These are phyloP conservation scores for Carapus acus DNA, from an alignment of 2,797 vertebrate genomes.

Conservation along the genomic window DNA sequence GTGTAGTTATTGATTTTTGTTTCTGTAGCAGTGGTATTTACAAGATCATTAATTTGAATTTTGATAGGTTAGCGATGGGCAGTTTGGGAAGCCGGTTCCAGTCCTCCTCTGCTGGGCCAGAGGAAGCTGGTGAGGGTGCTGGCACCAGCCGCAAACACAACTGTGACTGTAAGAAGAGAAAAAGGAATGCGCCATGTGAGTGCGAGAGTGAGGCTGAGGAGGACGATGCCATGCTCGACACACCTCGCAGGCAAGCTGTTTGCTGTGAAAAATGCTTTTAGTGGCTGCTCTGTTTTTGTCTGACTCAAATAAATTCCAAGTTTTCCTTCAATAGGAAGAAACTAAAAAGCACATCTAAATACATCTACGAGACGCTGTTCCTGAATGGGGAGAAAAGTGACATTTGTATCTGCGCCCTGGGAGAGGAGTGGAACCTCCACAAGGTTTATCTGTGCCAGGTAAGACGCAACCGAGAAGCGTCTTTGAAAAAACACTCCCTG, in stretches of 20 bases:
- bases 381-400: constrained; percentile 97
- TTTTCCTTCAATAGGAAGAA: constrained; percentile 79
- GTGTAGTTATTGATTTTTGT: constrained; percentile 2
- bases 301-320: constrained; percentile 8
- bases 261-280: too few relatives aligned
- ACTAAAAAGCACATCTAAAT: constrained; percentile 91
- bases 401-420: constrained; percentile 90
- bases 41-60: constrained; percentile 8
- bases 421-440: constrained; percentile 95
- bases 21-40: too few relatives aligned
- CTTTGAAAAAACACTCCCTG: too few relatives aligned
- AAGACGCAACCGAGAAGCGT: too few relatives aligned
- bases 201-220: constrained; percentile 80
- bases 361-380: constrained; percentile 97
- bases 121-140: constrained; percentile 49
- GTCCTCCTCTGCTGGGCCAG: constrained; percentile 46
- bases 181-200: constrained; percentile 72
- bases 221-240: constrained; percentile 73
- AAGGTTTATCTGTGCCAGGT: constrained; percentile 98
- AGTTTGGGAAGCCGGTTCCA: constrained; percentile 69
- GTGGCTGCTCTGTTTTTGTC: too few relatives aligned
- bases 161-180: constrained; percentile 78
- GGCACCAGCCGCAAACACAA: constrained; percentile 49
- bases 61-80: constrained; percentile 48
- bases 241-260: constrained; percentile 72